phyloP scores from a whole-genome alignment of 2,797 vertebrate genomes.

The Acanthurus tractus region DNA sequence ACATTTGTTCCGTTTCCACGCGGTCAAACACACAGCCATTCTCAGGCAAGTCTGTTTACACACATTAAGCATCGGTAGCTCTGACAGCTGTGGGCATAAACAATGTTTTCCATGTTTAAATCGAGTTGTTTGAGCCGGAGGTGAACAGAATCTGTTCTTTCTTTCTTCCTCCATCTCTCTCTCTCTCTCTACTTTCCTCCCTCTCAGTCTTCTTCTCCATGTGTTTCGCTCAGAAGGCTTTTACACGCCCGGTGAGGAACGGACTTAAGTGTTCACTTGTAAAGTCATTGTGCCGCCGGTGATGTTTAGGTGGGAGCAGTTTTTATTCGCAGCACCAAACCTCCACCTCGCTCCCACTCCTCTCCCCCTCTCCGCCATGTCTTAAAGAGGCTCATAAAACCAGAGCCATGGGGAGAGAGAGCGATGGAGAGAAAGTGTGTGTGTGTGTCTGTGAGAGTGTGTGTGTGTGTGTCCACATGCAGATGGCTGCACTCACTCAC shows the following conservation, averaged over 20 bases:
- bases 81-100: conserved; percentile 54
- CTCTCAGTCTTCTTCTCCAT: conserved; percentile 3
- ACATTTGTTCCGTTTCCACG: not conserved
- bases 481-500: conserved; percentile 49
- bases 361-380: not conserved
- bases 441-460: conserved; percentile 9
- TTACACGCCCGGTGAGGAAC: conserved; percentile 45
- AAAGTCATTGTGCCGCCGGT: conserved; percentile 48
- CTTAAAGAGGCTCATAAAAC: conserved; percentile 47
- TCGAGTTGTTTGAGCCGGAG: conserved; percentile 17
- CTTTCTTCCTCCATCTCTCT: conserved; percentile 1
- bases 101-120: conserved; percentile 35
- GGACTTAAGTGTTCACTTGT: conserved; percentile 49
- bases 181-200: not conserved
- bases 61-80: not conserved
- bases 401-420: conserved; percentile 34
- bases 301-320: conserved; percentile 48
- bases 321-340: conserved; percentile 57
- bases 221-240: conserved; percentile 4
- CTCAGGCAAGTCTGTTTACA: conserved; percentile 7
- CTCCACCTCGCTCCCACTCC: not conserved
- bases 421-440: not conserved
- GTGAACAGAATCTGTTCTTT: conserved; percentile 16
- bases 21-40: conserved; percentile 4
- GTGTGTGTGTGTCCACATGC: conserved; percentile 41